A percentile compares a stretch with the other conserved stretches of the same genome.
These are phyloP conservation scores for Tetrax tetrax DNA, from an alignment of 2,113 vertebrate genomes.

Conservation along the genomic window DNA sequence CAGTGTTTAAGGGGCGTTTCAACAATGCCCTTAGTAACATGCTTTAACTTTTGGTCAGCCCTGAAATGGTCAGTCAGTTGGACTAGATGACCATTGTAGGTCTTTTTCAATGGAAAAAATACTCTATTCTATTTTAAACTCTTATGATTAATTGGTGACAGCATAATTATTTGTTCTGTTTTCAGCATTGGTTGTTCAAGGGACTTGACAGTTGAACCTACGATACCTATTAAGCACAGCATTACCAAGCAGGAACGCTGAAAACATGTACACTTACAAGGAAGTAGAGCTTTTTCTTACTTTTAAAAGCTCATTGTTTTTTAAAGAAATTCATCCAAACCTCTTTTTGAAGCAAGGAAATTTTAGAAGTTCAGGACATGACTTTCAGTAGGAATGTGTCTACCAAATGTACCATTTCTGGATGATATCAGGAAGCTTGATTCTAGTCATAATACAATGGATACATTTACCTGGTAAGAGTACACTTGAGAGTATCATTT, in stretches of 20 bases:
- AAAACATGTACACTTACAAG: neutral
- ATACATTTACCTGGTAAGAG: neutral
- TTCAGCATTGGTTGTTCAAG: neutral
- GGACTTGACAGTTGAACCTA: neutral
- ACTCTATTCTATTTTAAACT: neutral
- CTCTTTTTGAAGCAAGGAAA: neutral
- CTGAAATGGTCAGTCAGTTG: neutral
- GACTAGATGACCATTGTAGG: neutral
- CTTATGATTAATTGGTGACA: neutral
- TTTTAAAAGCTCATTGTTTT: neutral
- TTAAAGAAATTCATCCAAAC: neutral
- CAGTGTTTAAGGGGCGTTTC: neutral
- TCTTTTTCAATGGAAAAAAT: neutral
- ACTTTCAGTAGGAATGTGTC: neutral
- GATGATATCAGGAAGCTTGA: neutral
- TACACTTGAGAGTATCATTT: conserved; percentile 81
- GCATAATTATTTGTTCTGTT: neutral
- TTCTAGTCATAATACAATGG: neutral
- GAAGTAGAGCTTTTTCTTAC: neutral
- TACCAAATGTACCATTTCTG: neutral
- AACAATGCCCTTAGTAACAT: neutral
- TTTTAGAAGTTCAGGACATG: neutral
- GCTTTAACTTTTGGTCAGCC: too few species aligned
- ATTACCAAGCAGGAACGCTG: neutral
- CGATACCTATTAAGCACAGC: neutral